Conservation (phyloP, 2,113 vertebrate genomes). For the Heterotis niloticus region DNA sequence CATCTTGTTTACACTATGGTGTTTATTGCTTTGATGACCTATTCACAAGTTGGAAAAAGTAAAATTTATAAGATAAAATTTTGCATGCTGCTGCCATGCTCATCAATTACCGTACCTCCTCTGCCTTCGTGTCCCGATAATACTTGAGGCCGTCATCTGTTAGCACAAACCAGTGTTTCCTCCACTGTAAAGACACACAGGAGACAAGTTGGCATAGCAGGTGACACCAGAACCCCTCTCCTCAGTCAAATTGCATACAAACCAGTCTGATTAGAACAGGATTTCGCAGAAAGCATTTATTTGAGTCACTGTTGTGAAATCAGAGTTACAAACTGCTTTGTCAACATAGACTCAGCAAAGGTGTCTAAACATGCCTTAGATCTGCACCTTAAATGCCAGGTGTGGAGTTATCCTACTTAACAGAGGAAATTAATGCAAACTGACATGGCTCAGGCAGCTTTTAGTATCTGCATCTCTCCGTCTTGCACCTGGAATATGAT, state of each 20-base stretch:
- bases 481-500: neutral
- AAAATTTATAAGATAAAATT: no score
- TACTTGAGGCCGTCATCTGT: conserved; percentile 76
- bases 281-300: neutral
- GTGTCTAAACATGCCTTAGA: neutral
- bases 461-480: neutral
- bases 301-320: no score
- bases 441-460: neutral
- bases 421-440: neutral
- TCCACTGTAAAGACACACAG: conserved; percentile 73
- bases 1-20: no score
- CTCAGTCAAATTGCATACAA: neutral
- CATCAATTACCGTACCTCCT: conserved; percentile 92
- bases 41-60: no score
- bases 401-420: neutral
- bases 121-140: conserved; percentile 84
- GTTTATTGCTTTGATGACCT: no score
- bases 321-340: no score
- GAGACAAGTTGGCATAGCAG: conserved; percentile 13
- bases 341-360: neutral
- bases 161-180: conserved; percentile 94
- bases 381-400: neutral
- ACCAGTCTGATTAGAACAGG: neutral
- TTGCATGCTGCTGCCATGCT: no score
- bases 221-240: neutral